Base-by-base conservation (phyloP, 2,113 vertebrate species). In the Mobula hypostoma region DNA sequence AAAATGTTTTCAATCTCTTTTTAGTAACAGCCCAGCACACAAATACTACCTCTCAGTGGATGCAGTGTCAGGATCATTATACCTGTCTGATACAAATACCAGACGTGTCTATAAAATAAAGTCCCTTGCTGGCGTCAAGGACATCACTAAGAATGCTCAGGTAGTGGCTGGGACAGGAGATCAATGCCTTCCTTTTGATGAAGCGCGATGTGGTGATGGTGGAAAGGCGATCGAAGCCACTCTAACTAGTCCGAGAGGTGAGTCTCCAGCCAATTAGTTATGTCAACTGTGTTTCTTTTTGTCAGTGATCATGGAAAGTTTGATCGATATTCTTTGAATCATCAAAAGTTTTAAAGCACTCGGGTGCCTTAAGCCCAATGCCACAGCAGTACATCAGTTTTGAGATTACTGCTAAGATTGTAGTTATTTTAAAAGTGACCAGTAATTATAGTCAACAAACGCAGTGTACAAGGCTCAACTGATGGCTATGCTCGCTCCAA, bases 31-130 rank as follows among this genome's bases (percentile, higher is more conserved):
- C 94, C 99, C 98, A 0, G 98, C 98, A 15, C 99, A 99, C 94
- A 99, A 99, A 94, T 99, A 99, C 97, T 99, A 99, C 96, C 96
- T 99, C 97, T 97, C 98, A 88, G 98, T 98, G 87, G 99, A 98
- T 96, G 98, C 99, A 0, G 98, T 98, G 96, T 98, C 97, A 0
- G 97, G 98, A 72, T 97, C 97, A 2, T 97, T 99, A 95, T 99
- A 98, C 96, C 97, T 99, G 36, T 99, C 99, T 0, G 99, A 99
- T 96, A 99, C 98, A 96, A 98, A 98, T 97, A 99, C 98, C 97
- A 97, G 98, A 94, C 98, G 98, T 72, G 98, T 99, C 95, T 99
- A 98, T 95, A 99, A 97, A 95, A 97, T 99, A 95, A 99, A 98
- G 95, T 98, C 98, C 27, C 97, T 98, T 27, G 96, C 95, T 0